Base-by-base conservation (phyloP, 2,113 vertebrate genomes). In the Tretioscincus oriximinensis region DNA sequence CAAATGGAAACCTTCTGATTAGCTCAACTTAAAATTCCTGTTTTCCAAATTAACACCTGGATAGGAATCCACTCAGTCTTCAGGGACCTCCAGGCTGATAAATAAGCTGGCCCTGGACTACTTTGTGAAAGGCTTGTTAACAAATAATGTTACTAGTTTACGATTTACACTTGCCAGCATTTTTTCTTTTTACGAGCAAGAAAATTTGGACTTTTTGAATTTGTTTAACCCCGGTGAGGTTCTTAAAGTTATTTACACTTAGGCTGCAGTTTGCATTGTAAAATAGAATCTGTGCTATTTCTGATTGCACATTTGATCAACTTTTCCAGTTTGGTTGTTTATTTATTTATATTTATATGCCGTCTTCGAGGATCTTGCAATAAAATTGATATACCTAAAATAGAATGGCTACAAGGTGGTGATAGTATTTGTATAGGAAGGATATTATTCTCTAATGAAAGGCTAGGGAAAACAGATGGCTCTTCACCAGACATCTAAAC, bases 21-120 rank as follows among this genome's bases (percentile, higher is more conserved):
- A 89, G 18, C 28, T 81, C 76, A n/a, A 24, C 84, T 86, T 82
- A 85, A 49, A 58, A 84, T 78, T 72, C 12, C 28, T 71, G 21
- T 77, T 66, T 41, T 84, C 78, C 82, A 87, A 87, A 87, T 86
- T 78, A 83, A 12, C 68, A 86, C 75, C 73, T 79, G 74, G 86
- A 84, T 22, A 82, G 4, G 81, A 35, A n/a, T 83, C 3, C 47
- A 22, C 74, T 66, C 67, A 26, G 7, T 47, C 26, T 84, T 5
- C 65, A 2, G 61, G 51, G 65, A 85, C 83, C 2, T n/a, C 81
- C 1, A 61, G 69, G 61, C 45, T 75, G 64, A 49, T 64, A 91
- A 82, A 85, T 45, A 76, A 78, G 51, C 31, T 84, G 63, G 73
- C 28, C 61, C 78, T 18, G 73, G 24, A 22, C n/a, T 70, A 24